Percentiles rank a stretch among this genome's conserved stretches.
These are phyloP conservation scores for Paramormyrops hopkinsi DNA, from an alignment of 2,797 vertebrate genomes.

Conservation along the genomic window DNA sequence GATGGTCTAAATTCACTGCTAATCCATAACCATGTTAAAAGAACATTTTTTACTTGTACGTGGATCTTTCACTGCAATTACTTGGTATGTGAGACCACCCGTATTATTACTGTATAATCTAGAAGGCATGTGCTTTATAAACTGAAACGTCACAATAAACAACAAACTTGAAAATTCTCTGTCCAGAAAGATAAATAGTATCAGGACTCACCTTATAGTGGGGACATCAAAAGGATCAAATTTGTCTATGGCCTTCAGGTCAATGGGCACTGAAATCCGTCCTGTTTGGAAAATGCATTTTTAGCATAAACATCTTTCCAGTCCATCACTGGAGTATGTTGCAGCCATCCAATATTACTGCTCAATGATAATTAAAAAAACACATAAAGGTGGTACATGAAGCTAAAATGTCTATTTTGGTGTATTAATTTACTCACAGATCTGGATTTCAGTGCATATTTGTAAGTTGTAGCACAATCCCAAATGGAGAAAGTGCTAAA, in stretches of 20 bases:
- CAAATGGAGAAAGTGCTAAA: neutral
- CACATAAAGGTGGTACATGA: neutral
- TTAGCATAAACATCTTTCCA: neutral
- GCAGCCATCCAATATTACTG: neutral
- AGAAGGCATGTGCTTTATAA: neutral
- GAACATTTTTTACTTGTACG: neutral
- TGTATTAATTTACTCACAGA: neutral
- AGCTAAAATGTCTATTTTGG: neutral
- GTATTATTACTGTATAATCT: neutral
- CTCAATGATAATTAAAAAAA: neutral
- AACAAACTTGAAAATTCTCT: neutral
- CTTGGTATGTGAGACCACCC: neutral
- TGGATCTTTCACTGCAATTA: neutral
- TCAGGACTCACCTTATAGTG: conserved; percentile 73
- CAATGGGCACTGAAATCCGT: conserved; percentile 86
- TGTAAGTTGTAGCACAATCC: neutral
- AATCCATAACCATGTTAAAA: neutral
- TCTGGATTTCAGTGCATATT: neutral
- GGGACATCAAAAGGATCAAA: conserved; percentile 89
- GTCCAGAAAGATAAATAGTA: neutral
- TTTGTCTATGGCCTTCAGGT: conserved; percentile 69
- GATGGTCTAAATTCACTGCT: neutral
- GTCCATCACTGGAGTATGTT: neutral
- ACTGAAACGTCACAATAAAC: neutral
- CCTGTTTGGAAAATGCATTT: conserved; percentile 52